phyloP scores from a whole-genome alignment of 2,113 vertebrate genomes.

The Eulemur rufifrons region DNA sequence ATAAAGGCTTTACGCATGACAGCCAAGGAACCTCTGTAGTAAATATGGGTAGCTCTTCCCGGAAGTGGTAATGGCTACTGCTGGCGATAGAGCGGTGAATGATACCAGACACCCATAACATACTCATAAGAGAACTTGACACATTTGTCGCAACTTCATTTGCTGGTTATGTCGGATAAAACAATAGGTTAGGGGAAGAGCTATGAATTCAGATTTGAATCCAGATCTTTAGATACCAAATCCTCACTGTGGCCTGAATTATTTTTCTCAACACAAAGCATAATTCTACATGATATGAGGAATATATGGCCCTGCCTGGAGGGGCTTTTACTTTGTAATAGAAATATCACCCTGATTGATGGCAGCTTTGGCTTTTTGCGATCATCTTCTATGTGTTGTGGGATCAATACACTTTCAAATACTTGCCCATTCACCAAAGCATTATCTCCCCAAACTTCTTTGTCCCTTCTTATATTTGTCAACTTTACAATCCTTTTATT shows the following conservation, averaged over 20 bases:
- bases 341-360: background rate
- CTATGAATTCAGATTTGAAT: background rate
- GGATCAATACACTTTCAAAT: constrained; percentile 75
- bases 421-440: constrained; percentile 72
- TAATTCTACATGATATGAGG: background rate
- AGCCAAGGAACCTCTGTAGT: background rate
- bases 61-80: background rate
- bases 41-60: background rate
- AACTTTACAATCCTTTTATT: constrained; percentile 84
- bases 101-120: background rate
- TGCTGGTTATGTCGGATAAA: background rate
- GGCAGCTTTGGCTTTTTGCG: constrained; percentile 52
- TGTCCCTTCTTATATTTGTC: constrained; percentile 81
- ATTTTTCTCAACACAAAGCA: background rate
- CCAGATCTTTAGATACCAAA: background rate
- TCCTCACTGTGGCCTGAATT: background rate
- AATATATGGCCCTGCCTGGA: background rate
- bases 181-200: background rate
- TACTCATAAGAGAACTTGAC: fast-evolving
- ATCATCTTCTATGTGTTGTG: constrained; percentile 53
- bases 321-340: constrained; percentile 49
- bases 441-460: constrained; percentile 81
- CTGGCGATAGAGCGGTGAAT: background rate
- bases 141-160: background rate
- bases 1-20: background rate